Base-by-base conservation (phyloP, 2,797 vertebrate genomes). In the Cetoscarus ocellatus region DNA sequence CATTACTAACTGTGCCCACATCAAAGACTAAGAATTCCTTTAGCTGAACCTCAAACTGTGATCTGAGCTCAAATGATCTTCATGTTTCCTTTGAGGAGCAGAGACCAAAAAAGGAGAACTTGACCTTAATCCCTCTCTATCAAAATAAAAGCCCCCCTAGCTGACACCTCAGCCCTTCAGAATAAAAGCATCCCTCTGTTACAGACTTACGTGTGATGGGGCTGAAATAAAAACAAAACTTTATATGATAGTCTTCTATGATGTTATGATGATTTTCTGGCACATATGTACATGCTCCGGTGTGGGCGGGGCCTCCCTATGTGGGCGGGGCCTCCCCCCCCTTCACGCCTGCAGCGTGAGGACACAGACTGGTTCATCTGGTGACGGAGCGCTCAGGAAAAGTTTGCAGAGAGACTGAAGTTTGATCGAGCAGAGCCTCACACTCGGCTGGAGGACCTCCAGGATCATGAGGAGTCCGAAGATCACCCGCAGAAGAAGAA, bases 331-430 rank as follows among this genome's bases (percentile, higher is more conserved):
- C 43, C 13, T 9, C 86, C 62, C 71, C 80, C 69, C 59, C 50
- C 64, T 70, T 76, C 86, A 90, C 88, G 90, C 90, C 87, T 82
- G 19, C 6, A 86, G 91, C 82, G 39, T 90, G 88, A 90, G 79
- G 43, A 44, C 85, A 4, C 35, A 83, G 91, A 93, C 92, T 86
- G 91, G 92, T 94, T 92, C 19, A 54, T 42, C 85, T 83, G 79
- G 88, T 56, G 35, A 53, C 6, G 27, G 27, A 27, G 27, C 27
- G 27, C 27, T 27, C 27, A 62, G 19, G 27, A 75, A n/a, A 61
- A 36, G 40, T 52, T 27, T 27, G 1, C 69, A 17, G 79, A 18
- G 79, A 18, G 52, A 39, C 5, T 18, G 52, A 75, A 66, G 51
- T 47, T 47, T 45, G 43, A 43, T 34, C 42, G n/a, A 39, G 38